Base-by-base conservation (phyloP, 1,140 invertebrate species). In the Tetramorium alpestre region DNA sequence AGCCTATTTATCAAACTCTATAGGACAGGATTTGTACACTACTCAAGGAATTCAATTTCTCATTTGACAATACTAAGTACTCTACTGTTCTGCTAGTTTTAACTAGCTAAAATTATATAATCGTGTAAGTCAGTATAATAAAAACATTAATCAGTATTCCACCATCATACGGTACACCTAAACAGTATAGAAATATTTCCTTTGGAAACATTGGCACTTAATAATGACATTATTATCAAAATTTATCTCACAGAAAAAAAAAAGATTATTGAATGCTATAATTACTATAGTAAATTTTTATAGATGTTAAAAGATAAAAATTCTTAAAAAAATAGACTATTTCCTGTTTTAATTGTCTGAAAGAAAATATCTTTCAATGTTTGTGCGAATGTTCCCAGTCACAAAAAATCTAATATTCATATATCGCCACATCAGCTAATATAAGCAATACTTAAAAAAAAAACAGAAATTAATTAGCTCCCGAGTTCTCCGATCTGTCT, bases 371-470 rank as follows among this genome's bases (percentile, higher is more conserved):
- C 16, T 69, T 70, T 33, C 22, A 8, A 54, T 51, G 2, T 51
- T 78, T 5, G 22, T 44, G 60, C 60, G 3, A 85, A 78, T 78
- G 82, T 85, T 78, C 2, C 22, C 58, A 47, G 33, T 10, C 0
- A 0, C 56, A 89, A 72, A 85, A 62, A 77, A 69, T 41, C 88
- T 72, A 84, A 85, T 65, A 90, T 54, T 73, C 58, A 38, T 88
- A 33, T 70, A 65, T 60, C 64, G 25, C n/a, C 69, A 85, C 81
- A 90, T 56, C 89, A 93, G 89, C 91, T 89, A 91, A 90, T 77
- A 93, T 86, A 93, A 93, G 92, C 92, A 90, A 89, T 90, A 87
- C 86, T 76, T 89, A 92, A 72, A 88, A 65, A 89, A 72, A 65
- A 89, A 33, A 87, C 25, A 60, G 81, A 88, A 91, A 87, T 67